Percentiles rank a stretch among this genome's conserved stretches.
phyloP scores from a whole-genome alignment of 2,797 vertebrate genomes.

The Sardinella longiceps region DNA sequence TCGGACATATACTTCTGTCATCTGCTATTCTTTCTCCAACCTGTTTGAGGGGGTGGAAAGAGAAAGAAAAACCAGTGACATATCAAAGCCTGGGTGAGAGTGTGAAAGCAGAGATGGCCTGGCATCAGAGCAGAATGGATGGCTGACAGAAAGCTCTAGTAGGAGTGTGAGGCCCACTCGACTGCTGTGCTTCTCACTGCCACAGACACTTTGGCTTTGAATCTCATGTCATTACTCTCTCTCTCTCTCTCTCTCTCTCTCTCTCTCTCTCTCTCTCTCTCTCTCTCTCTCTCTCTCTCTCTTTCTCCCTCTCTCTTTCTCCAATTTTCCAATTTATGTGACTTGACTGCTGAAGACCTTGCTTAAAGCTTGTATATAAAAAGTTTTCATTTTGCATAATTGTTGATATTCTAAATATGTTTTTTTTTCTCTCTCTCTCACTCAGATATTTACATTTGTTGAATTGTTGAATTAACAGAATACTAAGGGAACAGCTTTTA shows the following conservation, averaged over 20 bases:
- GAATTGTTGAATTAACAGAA: not conserved
- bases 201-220: not conserved
- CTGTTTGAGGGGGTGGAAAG: not conserved
- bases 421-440: not conserved
- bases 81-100: conserved; percentile 3
- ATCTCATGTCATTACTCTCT: not conserved
- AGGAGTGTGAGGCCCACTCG: not conserved
- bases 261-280: not conserved
- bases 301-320: too few species aligned
- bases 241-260: not conserved
- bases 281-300: not conserved
- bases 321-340: not conserved
- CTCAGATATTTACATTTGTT: not conserved
- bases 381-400: too few species aligned
- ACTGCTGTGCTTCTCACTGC: not conserved
- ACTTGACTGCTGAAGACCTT: not conserved
- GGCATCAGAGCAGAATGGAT: not conserved
- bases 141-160: not conserved
- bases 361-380: not conserved
- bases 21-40: not conserved
- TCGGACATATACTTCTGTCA: not conserved
- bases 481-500: not conserved
- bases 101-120: not conserved
- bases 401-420: too few species aligned
- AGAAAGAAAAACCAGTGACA: not conserved